Evolutionary conservation across 2,888 invertebrate genomes (phyloP).

Genomic region (Lycia hirtaria): DNA sequence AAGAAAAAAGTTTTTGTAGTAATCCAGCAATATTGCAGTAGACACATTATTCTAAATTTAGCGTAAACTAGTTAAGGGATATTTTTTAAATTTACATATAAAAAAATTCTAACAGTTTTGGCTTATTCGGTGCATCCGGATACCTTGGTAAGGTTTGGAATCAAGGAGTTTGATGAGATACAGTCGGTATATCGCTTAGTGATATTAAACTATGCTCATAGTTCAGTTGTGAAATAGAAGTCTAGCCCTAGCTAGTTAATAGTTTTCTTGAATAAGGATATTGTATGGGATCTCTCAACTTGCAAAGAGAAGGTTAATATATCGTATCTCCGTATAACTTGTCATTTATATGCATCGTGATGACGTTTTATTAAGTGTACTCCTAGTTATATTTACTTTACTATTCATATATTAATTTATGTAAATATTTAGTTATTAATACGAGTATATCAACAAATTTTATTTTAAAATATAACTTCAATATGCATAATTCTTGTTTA

Average conservation of each 20-base stretch:
- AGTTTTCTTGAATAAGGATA: slow-evolving; percentile 62
- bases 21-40: slow-evolving; percentile 58
- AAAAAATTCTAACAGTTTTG: slow-evolving; percentile 60
- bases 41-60: slow-evolving; percentile 69
- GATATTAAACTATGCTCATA: slow-evolving; percentile 81
- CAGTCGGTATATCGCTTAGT: slow-evolving; percentile 76
- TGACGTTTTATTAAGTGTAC: slow-evolving; percentile 29
- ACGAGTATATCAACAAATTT: slow-evolving; percentile 53
- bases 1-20: slow-evolving; percentile 57
- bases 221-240: slow-evolving; percentile 79
- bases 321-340: slow-evolving; percentile 19
- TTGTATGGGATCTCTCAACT: slow-evolving; percentile 57
- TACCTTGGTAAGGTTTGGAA: slow-evolving; percentile 51
- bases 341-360: slow-evolving; percentile 22
- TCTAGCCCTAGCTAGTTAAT: slow-evolving; percentile 79
- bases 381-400: slow-evolving; percentile 36
- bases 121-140: slow-evolving; percentile 65
- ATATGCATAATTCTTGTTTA: slow-evolving; percentile 77
- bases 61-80: slow-evolving; percentile 63
- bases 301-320: slow-evolving; percentile 31
- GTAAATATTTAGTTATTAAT: slow-evolving; percentile 63
- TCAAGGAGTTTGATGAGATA: slow-evolving; percentile 58
- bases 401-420: slow-evolving; percentile 32
- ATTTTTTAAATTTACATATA: slow-evolving; percentile 69
- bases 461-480: slow-evolving; percentile 30